Evolutionary conservation across 2,888 invertebrate genomes (phyloP).

Genomic region (Dyspetes luteomarginatus): DNA sequence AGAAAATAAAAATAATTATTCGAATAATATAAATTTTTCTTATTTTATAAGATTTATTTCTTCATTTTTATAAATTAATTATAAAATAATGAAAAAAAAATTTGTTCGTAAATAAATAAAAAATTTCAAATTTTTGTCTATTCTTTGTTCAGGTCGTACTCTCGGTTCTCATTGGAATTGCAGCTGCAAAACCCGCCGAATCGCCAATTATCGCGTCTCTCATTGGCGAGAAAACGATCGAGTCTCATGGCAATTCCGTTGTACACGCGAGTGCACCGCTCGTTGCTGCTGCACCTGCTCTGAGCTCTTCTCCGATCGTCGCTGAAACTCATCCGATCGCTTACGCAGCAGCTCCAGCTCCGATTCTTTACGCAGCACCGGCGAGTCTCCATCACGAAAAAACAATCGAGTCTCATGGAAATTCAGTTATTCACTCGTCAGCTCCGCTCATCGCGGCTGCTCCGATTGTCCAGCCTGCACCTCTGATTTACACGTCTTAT

Average conservation of each 20-base stretch:
- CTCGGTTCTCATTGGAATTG: slow-evolving; percentile 76
- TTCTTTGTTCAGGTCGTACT: slow-evolving; percentile 77
- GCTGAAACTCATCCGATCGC: slow-evolving; percentile 53
- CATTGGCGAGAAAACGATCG: slow-evolving; percentile 75
- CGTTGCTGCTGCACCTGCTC: slow-evolving; percentile 79
- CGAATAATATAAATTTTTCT: too few species aligned
- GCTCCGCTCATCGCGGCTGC: slow-evolving; percentile 83
- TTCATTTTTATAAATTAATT: too few species aligned
- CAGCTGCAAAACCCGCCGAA: slow-evolving; percentile 75
- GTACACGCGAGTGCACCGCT: slow-evolving; percentile 83
- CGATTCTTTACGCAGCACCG: slow-evolving; percentile 76
- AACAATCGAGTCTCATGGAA: slow-evolving; percentile 77
- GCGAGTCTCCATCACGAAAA: slow-evolving; percentile 63
- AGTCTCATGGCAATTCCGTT: slow-evolving; percentile 79
- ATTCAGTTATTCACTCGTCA: slow-evolving; percentile 83
- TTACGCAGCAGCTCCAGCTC: slow-evolving; percentile 72
- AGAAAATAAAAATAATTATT: too few species aligned
- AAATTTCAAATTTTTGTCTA: slow-evolving; percentile 19
- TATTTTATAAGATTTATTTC: too few species aligned
- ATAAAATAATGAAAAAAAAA: too few species aligned
- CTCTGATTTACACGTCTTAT: slow-evolving; percentile 59
- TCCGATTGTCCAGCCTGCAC: slow-evolving; percentile 64
- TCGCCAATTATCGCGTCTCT: slow-evolving; percentile 68
- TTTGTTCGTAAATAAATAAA: too few species aligned
- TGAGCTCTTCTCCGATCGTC: slow-evolving; percentile 48